Evolutionary conservation across 2,797 vertebrate species (phyloP).

Genomic region (Phaenicophaeus curvirostris): DNA sequence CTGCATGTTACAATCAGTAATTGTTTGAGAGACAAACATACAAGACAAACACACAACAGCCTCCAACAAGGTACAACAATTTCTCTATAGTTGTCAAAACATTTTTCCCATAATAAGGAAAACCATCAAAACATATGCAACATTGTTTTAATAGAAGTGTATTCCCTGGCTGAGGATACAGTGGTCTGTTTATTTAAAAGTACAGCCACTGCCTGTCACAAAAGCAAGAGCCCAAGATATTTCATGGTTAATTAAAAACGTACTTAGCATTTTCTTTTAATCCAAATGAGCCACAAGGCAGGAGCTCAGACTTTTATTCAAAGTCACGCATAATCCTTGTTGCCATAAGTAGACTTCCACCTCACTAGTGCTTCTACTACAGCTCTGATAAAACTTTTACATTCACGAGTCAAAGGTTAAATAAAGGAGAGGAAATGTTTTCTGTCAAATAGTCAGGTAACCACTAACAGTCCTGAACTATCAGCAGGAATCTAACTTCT

Average conservation of each 20-base stretch:
- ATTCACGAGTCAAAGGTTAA: slow-evolving; percentile 89
- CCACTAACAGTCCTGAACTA: slow-evolving; percentile 79
- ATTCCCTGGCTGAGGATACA: not conserved
- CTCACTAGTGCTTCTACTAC: slow-evolving; percentile 78
- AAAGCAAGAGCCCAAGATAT: slow-evolving; percentile 40
- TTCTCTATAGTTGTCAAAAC: not conserved
- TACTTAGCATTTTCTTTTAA: slow-evolving; percentile 59
- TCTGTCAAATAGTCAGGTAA: slow-evolving; percentile 83
- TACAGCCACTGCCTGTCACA: not conserved
- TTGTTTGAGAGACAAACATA: not conserved
- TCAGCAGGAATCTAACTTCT: slow-evolving; percentile 78
- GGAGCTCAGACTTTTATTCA: slow-evolving; percentile 46
- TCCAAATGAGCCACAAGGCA: slow-evolving; percentile 49
- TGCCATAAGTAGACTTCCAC: slow-evolving; percentile 78
- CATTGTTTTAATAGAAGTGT: not conserved
- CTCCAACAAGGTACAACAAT: not conserved
- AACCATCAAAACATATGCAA: not conserved
- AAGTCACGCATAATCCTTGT: slow-evolving; percentile 60
- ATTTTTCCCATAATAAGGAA: not conserved
- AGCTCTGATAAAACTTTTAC: slow-evolving; percentile 87
- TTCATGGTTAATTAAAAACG: slow-evolving; percentile 64
- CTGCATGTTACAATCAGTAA: not conserved
- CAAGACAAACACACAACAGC: not conserved
- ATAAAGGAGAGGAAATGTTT: slow-evolving; percentile 88
- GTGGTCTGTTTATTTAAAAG: not conserved